Evolutionary conservation across 2,888 invertebrate species (phyloP).

Genomic region (Limenitis camilla): DNA sequence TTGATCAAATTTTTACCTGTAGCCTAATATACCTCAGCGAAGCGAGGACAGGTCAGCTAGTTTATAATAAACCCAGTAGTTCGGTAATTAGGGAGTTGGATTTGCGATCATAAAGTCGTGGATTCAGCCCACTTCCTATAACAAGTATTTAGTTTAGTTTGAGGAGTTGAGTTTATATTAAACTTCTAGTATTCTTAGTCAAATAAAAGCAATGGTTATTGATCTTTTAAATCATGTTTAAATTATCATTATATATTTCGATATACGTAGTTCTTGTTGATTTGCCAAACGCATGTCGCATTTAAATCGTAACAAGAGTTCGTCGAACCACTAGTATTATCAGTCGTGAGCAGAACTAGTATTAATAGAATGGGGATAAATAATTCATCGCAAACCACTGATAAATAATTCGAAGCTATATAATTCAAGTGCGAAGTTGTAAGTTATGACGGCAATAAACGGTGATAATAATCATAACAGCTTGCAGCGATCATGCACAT

Average conservation of each 20-base stretch:
- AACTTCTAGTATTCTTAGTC: too few species aligned
- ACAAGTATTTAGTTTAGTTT: too few species aligned
- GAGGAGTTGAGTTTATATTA: too few species aligned
- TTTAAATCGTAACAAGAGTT: slow-evolving; percentile 14
- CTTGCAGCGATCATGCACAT: slow-evolving; percentile 14
- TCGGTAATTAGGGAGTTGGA: too few species aligned
- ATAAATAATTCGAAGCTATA: slow-evolving; percentile 20
- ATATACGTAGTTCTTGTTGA: slow-evolving; percentile 14
- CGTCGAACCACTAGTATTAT: slow-evolving; percentile 20
- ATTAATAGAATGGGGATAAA: slow-evolving; percentile 22
- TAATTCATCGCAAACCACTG: slow-evolving; percentile 17
- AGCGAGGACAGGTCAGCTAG: too few species aligned
- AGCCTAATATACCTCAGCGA: too few species aligned
- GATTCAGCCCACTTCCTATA: too few species aligned
- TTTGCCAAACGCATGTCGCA: slow-evolving; percentile 18
- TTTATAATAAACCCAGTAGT: too few species aligned
- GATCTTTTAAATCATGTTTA: background rate
- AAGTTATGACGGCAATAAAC: slow-evolving; percentile 26
- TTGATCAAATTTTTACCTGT: too few species aligned
- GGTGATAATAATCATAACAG: slow-evolving; percentile 22
- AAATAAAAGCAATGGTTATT: too few species aligned
- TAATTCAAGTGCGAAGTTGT: slow-evolving; percentile 20
- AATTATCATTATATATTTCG: slow-evolving; percentile 4
- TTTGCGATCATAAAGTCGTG: too few species aligned
- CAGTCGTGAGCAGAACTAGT: slow-evolving; percentile 16